phyloP scores from a whole-genome alignment of 1,140 invertebrate species.

The Eumaeus atala region DNA sequence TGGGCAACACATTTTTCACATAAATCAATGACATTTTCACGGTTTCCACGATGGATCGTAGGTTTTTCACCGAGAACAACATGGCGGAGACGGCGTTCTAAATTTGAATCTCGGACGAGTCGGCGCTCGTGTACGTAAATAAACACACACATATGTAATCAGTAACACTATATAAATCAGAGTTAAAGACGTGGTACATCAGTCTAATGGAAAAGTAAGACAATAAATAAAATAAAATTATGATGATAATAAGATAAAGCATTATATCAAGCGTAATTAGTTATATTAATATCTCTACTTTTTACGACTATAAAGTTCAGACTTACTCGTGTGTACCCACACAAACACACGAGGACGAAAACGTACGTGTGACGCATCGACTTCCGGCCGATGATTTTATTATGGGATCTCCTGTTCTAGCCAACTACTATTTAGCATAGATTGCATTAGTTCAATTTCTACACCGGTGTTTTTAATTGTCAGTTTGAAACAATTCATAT shows the following conservation, averaged over 20 bases:
- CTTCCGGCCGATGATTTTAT: constrained; percentile 72
- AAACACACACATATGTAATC: constrained; percentile 71
- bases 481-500: background rate
- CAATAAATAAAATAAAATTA: too few species aligned
- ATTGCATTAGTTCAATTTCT: constrained; percentile 3
- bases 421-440: constrained; percentile 6
- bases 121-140: constrained; percentile 73
- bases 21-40: constrained; percentile 46
- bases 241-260: too few species aligned
- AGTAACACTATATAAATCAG: constrained; percentile 66
- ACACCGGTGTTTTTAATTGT: background rate
- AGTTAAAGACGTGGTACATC: constrained; percentile 37
- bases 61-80: constrained; percentile 71
- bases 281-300: background rate
- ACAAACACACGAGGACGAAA: constrained; percentile 63
- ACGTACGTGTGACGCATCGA: constrained; percentile 66
- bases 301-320: background rate
- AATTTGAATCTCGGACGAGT: constrained; percentile 73
- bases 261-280: too few species aligned
- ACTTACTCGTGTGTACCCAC: constrained; percentile 34
- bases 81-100: constrained; percentile 72
- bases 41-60: constrained; percentile 58
- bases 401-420: constrained; percentile 59
- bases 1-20: background rate
- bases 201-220: constrained; percentile 18